Evolutionary conservation across 2,888 invertebrate genomes (phyloP).

Genomic region (Lycocerus yunnanus): DNA sequence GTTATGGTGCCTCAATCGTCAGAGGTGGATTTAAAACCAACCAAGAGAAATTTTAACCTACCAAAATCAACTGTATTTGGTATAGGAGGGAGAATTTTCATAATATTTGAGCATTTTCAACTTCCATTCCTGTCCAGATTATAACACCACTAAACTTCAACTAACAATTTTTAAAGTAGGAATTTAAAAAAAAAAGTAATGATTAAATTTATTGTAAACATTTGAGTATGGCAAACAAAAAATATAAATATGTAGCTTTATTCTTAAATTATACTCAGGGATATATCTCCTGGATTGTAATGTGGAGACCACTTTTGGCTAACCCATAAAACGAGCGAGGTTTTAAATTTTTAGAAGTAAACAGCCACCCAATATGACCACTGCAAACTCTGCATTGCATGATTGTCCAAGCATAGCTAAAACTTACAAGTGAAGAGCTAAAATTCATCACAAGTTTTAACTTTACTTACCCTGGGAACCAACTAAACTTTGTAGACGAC

Average conservation of each 20-base stretch:
- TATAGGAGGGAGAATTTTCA: too few species aligned
- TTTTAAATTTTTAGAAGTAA: conserved; percentile 68
- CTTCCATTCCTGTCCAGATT: too few species aligned
- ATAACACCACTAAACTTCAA: too few species aligned
- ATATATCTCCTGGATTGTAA: conserved; percentile 29
- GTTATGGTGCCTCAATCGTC: too few species aligned
- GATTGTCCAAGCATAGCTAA: conserved; percentile 81
- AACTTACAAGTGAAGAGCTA: conserved; percentile 33
- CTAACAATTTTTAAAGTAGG: too few species aligned
- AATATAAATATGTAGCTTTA: neutral
- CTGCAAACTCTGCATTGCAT: conserved; percentile 69
- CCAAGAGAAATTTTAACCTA: too few species aligned
- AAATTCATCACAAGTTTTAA: neutral
- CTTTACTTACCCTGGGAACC: conserved; percentile 78
- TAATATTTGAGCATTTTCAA: too few species aligned
- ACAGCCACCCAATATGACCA: conserved; percentile 80
- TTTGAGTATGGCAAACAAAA: neutral
- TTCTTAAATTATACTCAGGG: neutral
- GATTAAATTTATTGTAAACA: neutral
- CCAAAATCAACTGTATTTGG: too few species aligned
- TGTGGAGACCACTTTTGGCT: conserved; percentile 59
- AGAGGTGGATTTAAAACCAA: too few species aligned
- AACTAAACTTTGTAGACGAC: conserved; percentile 74
- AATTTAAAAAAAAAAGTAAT: neutral
- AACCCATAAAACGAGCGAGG: conserved; percentile 76